Base-by-base conservation (phyloP, 2,113 vertebrate species). In the Butorides virescens region DNA sequence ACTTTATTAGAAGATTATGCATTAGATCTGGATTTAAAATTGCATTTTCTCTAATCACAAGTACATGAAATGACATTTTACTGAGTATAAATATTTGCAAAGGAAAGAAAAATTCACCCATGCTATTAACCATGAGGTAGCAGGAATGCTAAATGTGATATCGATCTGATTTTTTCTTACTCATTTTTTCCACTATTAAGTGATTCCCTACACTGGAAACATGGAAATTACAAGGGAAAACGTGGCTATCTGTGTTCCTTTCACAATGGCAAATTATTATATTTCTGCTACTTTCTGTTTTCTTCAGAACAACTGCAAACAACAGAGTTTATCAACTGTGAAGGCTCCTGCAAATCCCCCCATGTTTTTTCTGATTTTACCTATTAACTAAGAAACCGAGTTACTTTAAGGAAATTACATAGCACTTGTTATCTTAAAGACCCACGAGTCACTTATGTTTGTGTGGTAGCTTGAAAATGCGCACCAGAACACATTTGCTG, bases 1-100 rank as follows among this genome's bases (percentile, higher is more conserved):
- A 93, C 86, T 93, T 76, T 82, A 93, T 84, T 87, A 89, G 61
- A 82, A 92, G 82, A 94, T 96, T 93, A 92, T 85, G 73, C 91
- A 89, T 72, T 58, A 91, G 80, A 87, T 89, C 56, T 82, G 66
- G 66, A 78, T 85, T 94, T 93, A 27, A 89, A 95, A 96, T 94
- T 78, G 62, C 83, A 82, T 96, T 92, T 93, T 87, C 73, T 94
- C 56, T 93, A 91, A 91, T 93, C 56, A 78, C 19, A 81, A 94
- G n/a, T 34, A 83, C 14, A 86, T 72, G 68, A 85, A 95, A 88
- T 76, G 56, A 53, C 73, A 79, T 92, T 92, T 94, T 81, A 77
- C 65, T 39, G 37, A 80, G 23, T 25, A 84, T n/a, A 90, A 90
- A 76, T 68, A 75, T 86, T 68, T 94, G 49, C 25, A 89, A 82